Conservation (phyloP, 2,888 invertebrate species). For the Acrocyrtus sp. region DNA sequence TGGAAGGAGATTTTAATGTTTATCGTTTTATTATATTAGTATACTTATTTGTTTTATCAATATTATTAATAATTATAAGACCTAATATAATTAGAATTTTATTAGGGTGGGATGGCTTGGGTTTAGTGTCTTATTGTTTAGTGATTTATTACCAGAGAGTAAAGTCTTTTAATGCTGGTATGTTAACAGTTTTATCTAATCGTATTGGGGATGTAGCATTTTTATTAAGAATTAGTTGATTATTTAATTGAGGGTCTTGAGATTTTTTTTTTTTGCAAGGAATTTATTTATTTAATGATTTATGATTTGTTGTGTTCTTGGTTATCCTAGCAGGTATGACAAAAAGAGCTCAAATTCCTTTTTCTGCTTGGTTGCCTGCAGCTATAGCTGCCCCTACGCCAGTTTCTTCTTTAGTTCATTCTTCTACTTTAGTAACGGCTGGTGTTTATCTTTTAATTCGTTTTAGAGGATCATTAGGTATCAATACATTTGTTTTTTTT, state of each 20-base stretch:
- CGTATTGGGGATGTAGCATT: constrained; percentile 79
- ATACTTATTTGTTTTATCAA: constrained; percentile 75
- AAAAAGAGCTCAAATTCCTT: constrained; percentile 84
- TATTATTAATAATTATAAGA: constrained; percentile 76
- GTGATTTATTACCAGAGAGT: constrained; percentile 78
- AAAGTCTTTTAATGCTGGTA: constrained; percentile 76
- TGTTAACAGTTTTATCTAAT: constrained; percentile 78
- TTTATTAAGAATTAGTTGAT: constrained; percentile 72
- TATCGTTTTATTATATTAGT: constrained; percentile 75
- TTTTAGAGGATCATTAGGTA: constrained; percentile 71
- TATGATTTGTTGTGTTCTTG: constrained; percentile 68
- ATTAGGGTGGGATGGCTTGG: constrained; percentile 79
- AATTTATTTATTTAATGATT: constrained; percentile 69
- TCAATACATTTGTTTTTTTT: constrained; percentile 70
- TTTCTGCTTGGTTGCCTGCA: constrained; percentile 79
- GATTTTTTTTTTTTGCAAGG: constrained; percentile 71
- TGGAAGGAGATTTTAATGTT: constrained; percentile 67
- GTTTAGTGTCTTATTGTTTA: constrained; percentile 78
- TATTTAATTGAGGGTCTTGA: constrained; percentile 71
- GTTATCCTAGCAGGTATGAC: constrained; percentile 73
- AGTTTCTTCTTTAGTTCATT: constrained; percentile 81
- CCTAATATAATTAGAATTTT: constrained; percentile 78
- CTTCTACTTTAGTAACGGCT: constrained; percentile 81
- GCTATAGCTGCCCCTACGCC: constrained; percentile 83
- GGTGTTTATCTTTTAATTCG: constrained; percentile 80